These are phyloP conservation scores for Belonocnema kinseyi DNA, from an alignment of 1,140 invertebrate genomes.

Conservation along the genomic window DNA sequence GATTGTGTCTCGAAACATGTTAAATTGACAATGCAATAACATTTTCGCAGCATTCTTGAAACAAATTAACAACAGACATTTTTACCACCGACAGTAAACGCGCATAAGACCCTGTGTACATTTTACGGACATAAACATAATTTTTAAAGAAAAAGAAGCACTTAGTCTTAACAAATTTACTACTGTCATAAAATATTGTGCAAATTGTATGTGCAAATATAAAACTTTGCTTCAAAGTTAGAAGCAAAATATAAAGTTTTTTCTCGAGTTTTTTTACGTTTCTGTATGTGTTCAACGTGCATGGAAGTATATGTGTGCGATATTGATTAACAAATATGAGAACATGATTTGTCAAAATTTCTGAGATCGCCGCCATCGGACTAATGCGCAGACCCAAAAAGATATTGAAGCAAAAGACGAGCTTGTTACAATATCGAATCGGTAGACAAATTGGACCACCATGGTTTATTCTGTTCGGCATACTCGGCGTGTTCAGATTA, in stretches of 20 bases:
- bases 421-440: constrained; percentile 73
- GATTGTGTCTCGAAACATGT: background rate
- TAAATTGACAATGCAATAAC: background rate
- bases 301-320: background rate
- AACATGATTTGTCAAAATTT: constrained; percentile 25
- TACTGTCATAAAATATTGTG: background rate
- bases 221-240: background rate
- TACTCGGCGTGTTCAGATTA: constrained; percentile 52
- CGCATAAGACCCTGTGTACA: background rate
- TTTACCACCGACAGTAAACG: background rate
- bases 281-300: too few relatives aligned
- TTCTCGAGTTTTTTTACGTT: too few relatives aligned
- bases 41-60: constrained; percentile 18
- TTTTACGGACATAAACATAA: constrained; percentile 5
- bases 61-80: background rate
- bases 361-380: background rate
- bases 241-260: background rate
- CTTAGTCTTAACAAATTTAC: background rate
- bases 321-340: constrained; percentile 11
- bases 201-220: background rate
- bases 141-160: background rate
- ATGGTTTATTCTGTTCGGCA: constrained; percentile 56
- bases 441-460: constrained; percentile 76
- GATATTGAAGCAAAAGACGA: constrained; percentile 67
- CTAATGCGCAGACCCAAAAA: constrained; percentile 45